Base-by-base conservation (phyloP, 2,113 vertebrate species). In the Cinclus cinclus region DNA sequence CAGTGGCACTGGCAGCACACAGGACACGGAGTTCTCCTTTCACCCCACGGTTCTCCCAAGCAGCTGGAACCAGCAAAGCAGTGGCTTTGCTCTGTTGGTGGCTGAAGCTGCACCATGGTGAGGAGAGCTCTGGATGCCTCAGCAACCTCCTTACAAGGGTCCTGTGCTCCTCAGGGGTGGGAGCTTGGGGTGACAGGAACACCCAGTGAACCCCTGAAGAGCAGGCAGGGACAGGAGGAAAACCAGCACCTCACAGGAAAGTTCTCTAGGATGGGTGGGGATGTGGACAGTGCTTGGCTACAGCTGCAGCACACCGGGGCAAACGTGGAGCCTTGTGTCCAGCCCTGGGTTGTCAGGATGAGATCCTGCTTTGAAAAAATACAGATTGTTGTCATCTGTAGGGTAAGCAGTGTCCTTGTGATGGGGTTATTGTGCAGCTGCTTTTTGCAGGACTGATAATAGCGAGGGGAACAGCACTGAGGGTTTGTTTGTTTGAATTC, bases 321-420 rank as follows among this genome's bases (percentile, higher is more conserved):
- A 1, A 10, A 10, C 3, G 0, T 6, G 1, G 27, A 33, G n/a
- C 76, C 28, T 18, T 3, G 15, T 10, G 56, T 42, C 28, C 8
- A 8, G 49, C 63, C 2, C 35, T 6, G 1, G 62, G 49, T 13
- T 5, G 0, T 25, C 19, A 11, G 47, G 71, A 4, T 30, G 55
- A 30, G 41, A 4, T 28, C 3, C 9, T 14, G 41, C 20, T 1
- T 8, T 7, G 52, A 59, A 10, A 42, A 30, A 31, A 7, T 3
- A 1, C 0, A 0, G n/a, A 1, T 31, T 41, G 12, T 23, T 23
- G 5, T 11, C 69, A 3, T 12, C 64, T 11, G 0, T 14, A 11
- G 11, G 68, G 7, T 1, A 0, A 37, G 1, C 41, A 8, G 20
- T 1, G 69, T 63, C 73, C 35, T 37, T 13, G 73, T 55, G 35